These are phyloP conservation scores for Sinopyrophorus schimmeli DNA, from an alignment of 2,888 invertebrate genomes.

Conservation along the genomic window DNA sequence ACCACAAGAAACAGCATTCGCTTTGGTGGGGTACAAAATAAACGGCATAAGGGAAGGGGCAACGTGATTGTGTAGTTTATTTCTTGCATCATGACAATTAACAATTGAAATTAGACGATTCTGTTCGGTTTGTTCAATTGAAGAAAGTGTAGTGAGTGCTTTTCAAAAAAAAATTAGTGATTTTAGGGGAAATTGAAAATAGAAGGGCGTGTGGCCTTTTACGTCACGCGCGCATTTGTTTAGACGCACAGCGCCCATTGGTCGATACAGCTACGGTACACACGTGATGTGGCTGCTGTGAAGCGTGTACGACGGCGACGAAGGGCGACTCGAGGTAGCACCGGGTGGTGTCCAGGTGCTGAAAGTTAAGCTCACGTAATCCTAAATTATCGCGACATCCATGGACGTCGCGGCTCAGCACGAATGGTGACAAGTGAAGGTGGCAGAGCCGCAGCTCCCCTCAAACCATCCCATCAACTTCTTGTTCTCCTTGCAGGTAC, in stretches of 20 bases:
- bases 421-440: conserved; percentile 27
- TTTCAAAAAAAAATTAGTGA: background rate
- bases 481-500: conserved; percentile 30
- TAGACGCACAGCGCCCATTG: conserved; percentile 52
- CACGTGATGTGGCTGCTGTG: conserved; percentile 41
- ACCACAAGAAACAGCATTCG: conserved; percentile 32
- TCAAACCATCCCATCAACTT: conserved; percentile 23
- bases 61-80: conserved; percentile 16
- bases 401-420: conserved; percentile 11
- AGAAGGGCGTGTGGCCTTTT: conserved; percentile 43
- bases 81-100: conserved; percentile 17
- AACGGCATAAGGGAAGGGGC: conserved; percentile 19
- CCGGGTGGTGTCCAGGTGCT: conserved; percentile 51
- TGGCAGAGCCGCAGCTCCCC: conserved; percentile 15
- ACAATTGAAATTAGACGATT: conserved; percentile 11
- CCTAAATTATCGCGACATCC: conserved; percentile 4
- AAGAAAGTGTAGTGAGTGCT: conserved; percentile 1
- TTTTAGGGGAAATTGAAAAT: conserved; percentile 16
- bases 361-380: conserved; percentile 10
- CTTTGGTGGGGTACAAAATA: conserved; percentile 19
- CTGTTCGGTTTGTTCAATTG: background rate
- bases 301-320: conserved; percentile 54
- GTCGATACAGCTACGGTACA: conserved; percentile 53
- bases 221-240: conserved; percentile 54
- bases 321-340: conserved; percentile 47